These are phyloP conservation scores for Drosophila malerkotliana DNA, from an alignment of 1,140 invertebrate genomes.

Conservation along the genomic window DNA sequence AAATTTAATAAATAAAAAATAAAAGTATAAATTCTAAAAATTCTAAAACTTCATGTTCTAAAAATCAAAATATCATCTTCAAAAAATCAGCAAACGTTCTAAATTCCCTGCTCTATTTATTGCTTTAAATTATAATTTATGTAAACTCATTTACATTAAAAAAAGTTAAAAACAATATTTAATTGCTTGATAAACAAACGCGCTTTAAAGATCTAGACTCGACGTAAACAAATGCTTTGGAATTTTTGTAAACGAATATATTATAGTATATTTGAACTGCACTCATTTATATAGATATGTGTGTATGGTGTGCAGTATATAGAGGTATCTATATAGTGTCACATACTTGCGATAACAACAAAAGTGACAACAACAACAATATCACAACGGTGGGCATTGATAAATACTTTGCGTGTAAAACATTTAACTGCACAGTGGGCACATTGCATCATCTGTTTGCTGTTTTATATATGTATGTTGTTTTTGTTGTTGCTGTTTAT, in stretches of 20 bases:
- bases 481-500: conserved; percentile 3
- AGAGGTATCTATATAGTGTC: conserved; percentile 3
- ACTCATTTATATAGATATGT: not conserved
- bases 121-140: not conserved
- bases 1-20: too few species aligned
- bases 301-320: too few species aligned
- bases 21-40: too few species aligned
- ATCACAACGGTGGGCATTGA: conserved; percentile 41
- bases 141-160: not conserved
- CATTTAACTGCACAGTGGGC: conserved; percentile 49
- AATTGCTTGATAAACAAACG: not conserved
- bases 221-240: not conserved
- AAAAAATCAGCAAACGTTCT: too few species aligned
- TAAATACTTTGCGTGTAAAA: conserved; percentile 45
- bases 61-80: too few species aligned
- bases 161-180: not conserved
- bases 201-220: too few species aligned
- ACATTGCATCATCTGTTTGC: conserved; percentile 31
- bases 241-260: conserved; percentile 2
- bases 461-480: not conserved
- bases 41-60: too few species aligned
- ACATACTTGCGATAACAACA: conserved; percentile 13
- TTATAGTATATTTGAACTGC: not conserved
- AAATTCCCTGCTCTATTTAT: not conserved
- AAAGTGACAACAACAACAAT: conserved; percentile 19